Evolutionary conservation across 2,113 vertebrate species (phyloP).

Genomic region (Hystrix cristata): DNA sequence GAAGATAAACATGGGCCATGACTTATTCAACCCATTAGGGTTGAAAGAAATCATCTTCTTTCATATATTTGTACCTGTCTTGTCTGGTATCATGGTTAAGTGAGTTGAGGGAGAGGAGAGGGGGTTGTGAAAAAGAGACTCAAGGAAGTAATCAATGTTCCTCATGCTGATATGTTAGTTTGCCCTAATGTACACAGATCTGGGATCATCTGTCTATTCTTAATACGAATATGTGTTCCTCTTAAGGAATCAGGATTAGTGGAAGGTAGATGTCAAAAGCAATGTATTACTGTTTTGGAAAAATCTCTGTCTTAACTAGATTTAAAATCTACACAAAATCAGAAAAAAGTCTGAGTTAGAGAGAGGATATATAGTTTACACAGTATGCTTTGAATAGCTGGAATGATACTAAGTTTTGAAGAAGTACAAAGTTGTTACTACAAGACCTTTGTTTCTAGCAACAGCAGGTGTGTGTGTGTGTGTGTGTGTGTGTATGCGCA

Average conservation of each 20-base stretch:
- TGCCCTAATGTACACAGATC: background rate
- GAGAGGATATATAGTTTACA: background rate
- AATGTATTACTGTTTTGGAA: background rate
- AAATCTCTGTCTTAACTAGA: background rate
- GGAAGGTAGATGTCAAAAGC: background rate
- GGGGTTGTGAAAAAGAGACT: background rate
- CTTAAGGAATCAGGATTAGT: background rate
- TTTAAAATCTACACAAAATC: background rate
- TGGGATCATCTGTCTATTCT: background rate
- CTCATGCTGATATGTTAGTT: background rate
- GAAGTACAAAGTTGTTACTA: background rate
- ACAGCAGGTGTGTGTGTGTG: background rate
- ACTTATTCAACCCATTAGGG: background rate
- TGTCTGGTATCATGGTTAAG: background rate
- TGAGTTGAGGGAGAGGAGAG: accelerated
- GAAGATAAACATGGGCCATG: background rate
- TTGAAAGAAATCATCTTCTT: background rate
- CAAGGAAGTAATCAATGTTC: too few relatives aligned
- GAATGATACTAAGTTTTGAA: background rate
- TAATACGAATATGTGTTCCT: background rate
- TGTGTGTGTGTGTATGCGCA: background rate
- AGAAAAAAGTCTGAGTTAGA: constrained; percentile 11
- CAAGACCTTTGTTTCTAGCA: background rate
- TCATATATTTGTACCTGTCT: background rate
- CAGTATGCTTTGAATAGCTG: background rate